Conservation (phyloP, 2,888 invertebrate species). For the Cosmia trapezina region DNA sequence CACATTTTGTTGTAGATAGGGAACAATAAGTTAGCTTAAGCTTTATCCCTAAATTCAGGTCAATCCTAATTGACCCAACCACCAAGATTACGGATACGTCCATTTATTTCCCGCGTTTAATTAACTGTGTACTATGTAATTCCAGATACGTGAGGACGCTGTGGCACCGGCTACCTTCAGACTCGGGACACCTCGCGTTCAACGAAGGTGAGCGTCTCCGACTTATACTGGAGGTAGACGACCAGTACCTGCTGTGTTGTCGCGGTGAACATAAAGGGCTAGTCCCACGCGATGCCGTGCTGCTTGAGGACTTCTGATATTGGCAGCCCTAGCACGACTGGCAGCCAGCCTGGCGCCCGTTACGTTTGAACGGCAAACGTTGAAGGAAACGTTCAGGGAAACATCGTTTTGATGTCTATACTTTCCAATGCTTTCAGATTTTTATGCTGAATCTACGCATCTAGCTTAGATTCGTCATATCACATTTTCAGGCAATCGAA, state of each 20-base stretch:
- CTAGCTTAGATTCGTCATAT: slow-evolving; percentile 24
- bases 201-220: slow-evolving; percentile 94
- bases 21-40: neutral
- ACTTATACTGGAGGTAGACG: slow-evolving; percentile 94
- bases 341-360: slow-evolving; percentile 86
- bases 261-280: slow-evolving; percentile 94
- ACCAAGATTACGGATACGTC: slow-evolving; percentile 19
- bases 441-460: slow-evolving; percentile 28
- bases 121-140: slow-evolving; percentile 7
- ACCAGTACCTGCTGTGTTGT: slow-evolving; percentile 94
- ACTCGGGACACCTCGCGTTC: slow-evolving; percentile 94
- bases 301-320: slow-evolving; percentile 89
- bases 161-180: slow-evolving; percentile 94
- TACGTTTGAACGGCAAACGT: slow-evolving; percentile 73
- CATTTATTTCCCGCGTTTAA: slow-evolving; percentile 8
- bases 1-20: neutral
- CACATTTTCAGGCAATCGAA: slow-evolving; percentile 12
- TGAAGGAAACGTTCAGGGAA: slow-evolving; percentile 32
- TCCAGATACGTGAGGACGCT: slow-evolving; percentile 93
- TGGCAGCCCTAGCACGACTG: slow-evolving; percentile 86
- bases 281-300: slow-evolving; percentile 93
- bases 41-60: slow-evolving; percentile 30
- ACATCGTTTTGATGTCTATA: slow-evolving; percentile 26
- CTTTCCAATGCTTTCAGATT: slow-evolving; percentile 19
- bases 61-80: slow-evolving; percentile 30